phyloP scores from a whole-genome alignment of 2,888 invertebrate genomes.

The Rhamnusium bicolor region DNA sequence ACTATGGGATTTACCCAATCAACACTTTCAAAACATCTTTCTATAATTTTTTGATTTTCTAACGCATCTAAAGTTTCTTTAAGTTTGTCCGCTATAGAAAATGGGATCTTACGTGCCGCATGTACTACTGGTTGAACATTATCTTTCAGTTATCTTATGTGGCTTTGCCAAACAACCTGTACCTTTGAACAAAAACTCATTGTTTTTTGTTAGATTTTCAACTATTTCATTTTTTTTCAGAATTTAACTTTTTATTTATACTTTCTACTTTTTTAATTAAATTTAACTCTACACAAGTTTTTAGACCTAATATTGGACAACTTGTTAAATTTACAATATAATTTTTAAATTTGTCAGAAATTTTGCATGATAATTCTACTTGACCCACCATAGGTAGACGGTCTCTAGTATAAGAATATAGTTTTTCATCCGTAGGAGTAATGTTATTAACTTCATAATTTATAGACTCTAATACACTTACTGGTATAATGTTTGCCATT shows the following conservation, averaged over 20 bases:
- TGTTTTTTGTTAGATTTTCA: neutral
- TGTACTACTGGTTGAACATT: slow-evolving; percentile 36
- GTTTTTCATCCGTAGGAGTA: neutral
- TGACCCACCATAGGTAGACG: neutral
- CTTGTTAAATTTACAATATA: slow-evolving; percentile 34
- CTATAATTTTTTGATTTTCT: slow-evolving; percentile 47
- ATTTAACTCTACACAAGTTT: slow-evolving; percentile 26
- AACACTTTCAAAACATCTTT: slow-evolving; percentile 9
- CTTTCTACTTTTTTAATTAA: slow-evolving; percentile 22
- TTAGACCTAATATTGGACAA: slow-evolving; percentile 33
- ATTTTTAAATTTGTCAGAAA: neutral
- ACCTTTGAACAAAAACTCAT: slow-evolving; percentile 44
- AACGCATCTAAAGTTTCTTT: slow-evolving; percentile 42
- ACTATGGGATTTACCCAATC: slow-evolving; percentile 50
- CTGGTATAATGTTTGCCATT: slow-evolving; percentile 20
- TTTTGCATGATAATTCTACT: neutral
- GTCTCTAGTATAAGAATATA: neutral
- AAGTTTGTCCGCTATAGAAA: slow-evolving; percentile 42
- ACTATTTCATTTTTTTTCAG: neutral
- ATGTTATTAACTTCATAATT: neutral
- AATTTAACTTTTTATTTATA: neutral
- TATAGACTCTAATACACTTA: neutral
- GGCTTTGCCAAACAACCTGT: slow-evolving; percentile 49
- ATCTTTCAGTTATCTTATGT: slow-evolving; percentile 38
- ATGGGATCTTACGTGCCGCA: slow-evolving; percentile 48